These are phyloP conservation scores for Herpailurus yagouaroundi DNA, from an alignment of 2,113 vertebrate species.

Conservation along the genomic window DNA sequence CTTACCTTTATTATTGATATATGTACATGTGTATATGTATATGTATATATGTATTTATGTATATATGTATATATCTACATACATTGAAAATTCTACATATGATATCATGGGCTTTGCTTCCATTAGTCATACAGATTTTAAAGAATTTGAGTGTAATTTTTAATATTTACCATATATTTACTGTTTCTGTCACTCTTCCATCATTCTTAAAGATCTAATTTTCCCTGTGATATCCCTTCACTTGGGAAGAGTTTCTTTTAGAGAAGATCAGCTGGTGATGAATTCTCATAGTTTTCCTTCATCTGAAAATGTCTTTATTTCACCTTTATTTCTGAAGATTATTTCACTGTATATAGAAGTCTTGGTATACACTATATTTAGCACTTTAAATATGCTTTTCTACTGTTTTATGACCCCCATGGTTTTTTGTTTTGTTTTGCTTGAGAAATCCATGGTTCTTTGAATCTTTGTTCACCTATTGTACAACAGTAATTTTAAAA, in stretches of 20 bases:
- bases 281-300: constrained; percentile 34
- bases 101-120: constrained; percentile 4
- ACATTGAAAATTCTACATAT: not conserved
- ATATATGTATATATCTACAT: not conserved
- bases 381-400: constrained; percentile 23
- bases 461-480: not conserved
- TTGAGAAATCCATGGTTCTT: not conserved
- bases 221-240: not conserved
- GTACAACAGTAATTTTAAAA: not conserved
- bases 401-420: not conserved
- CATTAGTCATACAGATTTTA: not conserved
- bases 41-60: not conserved
- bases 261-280: not conserved
- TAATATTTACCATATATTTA: constrained; percentile 10
- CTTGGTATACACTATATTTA: not conserved
- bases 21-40: not conserved
- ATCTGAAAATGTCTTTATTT: constrained; percentile 44
- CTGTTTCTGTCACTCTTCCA: constrained; percentile 12
- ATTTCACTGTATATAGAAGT: constrained; percentile 38
- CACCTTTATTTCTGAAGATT: not conserved
- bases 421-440: not conserved
- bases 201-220: not conserved
- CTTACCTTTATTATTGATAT: not conserved
- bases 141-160: not conserved
- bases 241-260: not conserved